A percentile compares a stretch with the other conserved stretches of the same genome.
Conservation (phyloP, 2,888 invertebrate genomes). For the Cecidostiba fungosa region DNA sequence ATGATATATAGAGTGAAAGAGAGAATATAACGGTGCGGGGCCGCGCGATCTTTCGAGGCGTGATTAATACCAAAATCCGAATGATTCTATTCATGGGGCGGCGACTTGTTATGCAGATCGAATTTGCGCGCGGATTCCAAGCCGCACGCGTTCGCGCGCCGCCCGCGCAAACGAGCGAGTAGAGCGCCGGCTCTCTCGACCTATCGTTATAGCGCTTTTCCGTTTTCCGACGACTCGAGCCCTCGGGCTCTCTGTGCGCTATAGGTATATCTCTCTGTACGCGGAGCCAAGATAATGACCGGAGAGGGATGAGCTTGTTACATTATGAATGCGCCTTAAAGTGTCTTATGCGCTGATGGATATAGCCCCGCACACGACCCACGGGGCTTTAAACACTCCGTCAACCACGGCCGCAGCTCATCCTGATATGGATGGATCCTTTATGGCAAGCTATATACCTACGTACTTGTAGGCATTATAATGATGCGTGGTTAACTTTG, state of each 20-base stretch:
- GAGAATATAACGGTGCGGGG: neutral
- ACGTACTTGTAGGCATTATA: too few species aligned
- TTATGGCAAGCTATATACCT: neutral
- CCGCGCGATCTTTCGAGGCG: constrained; percentile 67
- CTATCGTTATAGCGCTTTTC: constrained; percentile 14
- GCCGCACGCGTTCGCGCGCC: constrained; percentile 66
- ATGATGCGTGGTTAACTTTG: too few species aligned
- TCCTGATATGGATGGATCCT: neutral
- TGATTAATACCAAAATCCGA: constrained; percentile 76
- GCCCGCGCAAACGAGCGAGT: neutral
- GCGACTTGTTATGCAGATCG: constrained; percentile 76
- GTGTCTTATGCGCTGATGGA: constrained; percentile 62
- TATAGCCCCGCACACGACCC: constrained; percentile 1
- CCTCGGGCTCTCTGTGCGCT: too few species aligned
- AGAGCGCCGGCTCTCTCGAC: neutral
- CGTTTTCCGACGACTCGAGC: neutral
- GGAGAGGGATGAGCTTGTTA: constrained; percentile 62
- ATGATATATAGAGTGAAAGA: neutral
- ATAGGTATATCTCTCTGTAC: too few species aligned
- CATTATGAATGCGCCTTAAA: constrained; percentile 70
- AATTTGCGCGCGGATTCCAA: constrained; percentile 73
- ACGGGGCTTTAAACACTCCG: constrained; percentile 48
- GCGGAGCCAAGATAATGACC: constrained; percentile 71
- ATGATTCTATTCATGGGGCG: constrained; percentile 76
- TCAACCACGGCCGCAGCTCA: neutral